Evolutionary conservation across 2,113 vertebrate species (phyloP).

Genomic region (Hymenochirus boettgeri): DNA sequence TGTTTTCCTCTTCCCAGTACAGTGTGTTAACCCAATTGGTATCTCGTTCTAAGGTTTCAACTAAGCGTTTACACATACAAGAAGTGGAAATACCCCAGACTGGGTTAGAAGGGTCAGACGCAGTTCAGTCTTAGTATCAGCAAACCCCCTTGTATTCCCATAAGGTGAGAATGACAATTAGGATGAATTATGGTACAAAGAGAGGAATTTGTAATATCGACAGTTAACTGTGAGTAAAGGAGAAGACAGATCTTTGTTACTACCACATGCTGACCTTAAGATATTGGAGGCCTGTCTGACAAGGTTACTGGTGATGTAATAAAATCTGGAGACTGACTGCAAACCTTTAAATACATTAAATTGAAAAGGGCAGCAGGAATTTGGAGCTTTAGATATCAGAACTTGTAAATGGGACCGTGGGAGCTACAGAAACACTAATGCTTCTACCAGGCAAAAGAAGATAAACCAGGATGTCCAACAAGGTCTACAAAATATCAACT

Average conservation of each 20-base stretch:
- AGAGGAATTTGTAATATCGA: constrained; percentile 6
- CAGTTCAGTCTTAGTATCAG: background rate
- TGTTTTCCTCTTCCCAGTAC: too few species aligned
- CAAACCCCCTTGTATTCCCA: background rate
- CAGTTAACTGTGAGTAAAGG: background rate
- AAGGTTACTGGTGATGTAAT: constrained; percentile 6
- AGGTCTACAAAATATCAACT: too few species aligned
- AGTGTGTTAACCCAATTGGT: too few species aligned
- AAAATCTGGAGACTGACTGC: background rate
- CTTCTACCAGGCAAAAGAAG: too few species aligned
- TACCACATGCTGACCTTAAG: background rate
- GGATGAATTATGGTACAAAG: background rate
- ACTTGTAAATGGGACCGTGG: background rate
- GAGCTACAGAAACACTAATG: too few species aligned
- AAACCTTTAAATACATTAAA: background rate
- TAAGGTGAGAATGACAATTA: background rate
- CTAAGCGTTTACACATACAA: too few species aligned
- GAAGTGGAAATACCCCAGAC: background rate
- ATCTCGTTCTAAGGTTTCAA: too few species aligned
- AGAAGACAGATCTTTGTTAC: background rate
- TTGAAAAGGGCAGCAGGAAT: background rate
- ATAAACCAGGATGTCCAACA: too few species aligned
- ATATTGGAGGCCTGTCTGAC: constrained; percentile 6
- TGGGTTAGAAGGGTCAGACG: background rate
- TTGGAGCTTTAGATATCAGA: background rate